Evolutionary conservation across 2,113 vertebrate species (phyloP).

Genomic region (Python bivittatus): DNA sequence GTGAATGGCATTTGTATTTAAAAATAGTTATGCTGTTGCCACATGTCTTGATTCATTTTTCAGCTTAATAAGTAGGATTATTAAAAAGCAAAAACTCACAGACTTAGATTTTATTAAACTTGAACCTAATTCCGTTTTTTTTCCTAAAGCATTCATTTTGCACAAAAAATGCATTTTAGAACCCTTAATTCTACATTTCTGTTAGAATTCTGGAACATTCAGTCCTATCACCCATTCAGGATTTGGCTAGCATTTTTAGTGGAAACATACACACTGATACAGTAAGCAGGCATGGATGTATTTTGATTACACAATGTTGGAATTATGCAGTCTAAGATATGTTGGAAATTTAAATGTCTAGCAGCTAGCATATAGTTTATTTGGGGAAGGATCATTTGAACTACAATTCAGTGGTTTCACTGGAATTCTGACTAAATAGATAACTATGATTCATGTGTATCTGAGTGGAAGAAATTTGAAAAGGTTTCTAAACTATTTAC

Average conservation of each 20-base stretch:
- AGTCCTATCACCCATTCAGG: not conserved
- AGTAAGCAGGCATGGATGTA: not conserved
- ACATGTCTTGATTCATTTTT: not conserved
- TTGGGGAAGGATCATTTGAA: not conserved
- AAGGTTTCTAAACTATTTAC: not conserved
- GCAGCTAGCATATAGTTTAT: fast-evolving
- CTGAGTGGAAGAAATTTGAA: not conserved
- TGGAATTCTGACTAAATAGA: not conserved
- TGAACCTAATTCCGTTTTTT: not conserved
- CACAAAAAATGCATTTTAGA: not conserved
- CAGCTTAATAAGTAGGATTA: not conserved
- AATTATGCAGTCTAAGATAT: no score
- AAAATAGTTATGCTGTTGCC: not conserved
- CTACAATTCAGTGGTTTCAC: not conserved
- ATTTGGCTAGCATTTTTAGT: not conserved
- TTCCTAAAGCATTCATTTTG: not conserved
- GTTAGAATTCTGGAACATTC: slow-evolving; percentile 10
- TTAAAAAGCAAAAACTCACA: not conserved
- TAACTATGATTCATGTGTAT: not conserved
- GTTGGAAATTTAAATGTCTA: not conserved
- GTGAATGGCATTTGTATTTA: not conserved
- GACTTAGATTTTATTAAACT: not conserved
- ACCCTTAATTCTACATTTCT: not conserved
- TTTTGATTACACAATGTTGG: not conserved
- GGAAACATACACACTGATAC: not conserved